Base-by-base conservation (phyloP, 2,797 vertebrate species). In the Pachyuromys duprasi region DNA sequence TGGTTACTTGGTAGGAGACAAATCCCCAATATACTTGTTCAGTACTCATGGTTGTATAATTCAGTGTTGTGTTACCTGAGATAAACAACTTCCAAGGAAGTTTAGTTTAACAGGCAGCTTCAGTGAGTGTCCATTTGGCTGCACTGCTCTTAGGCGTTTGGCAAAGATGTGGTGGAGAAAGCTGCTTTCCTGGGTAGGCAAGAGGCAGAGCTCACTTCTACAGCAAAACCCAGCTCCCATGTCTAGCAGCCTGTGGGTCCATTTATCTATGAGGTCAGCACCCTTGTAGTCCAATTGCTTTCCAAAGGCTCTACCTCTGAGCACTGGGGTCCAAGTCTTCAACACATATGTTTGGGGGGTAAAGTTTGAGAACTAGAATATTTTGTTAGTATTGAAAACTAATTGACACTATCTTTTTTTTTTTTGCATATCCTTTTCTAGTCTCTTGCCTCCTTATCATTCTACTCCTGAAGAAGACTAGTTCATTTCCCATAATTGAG, bases 1-100 rank as follows among this genome's bases (percentile, higher is more conserved):
- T 92, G 24, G 82, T 89, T 62, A 76, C 53, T 33, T 67, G n/a
- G 36, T 2, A 84, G 83, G 20, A 93, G 55, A 92, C 93, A 91
- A 96, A 14, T 22, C 49, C 53, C n/a, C 26, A 89, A 26, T 4
- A 26, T 6, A 28, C 62, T 74, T 88, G 90, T 63, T 79, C 42
- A 83, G 22, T 53, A 81, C 28, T 95, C 45, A 83, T 1, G 11
- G 72, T 86, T 96, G 24, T 72, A 14, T 70, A 86, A 42, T 28
- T 63, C 57, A 89, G 55, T 57, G 55, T 62, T 45, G 26, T 88
- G 36, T 62, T n/a, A 42, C 39, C 28, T 45, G 31, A 63, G 62
- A 67, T 26, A 84, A 78, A 78, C 28, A 89, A 79, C 15, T 67
- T 53, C 8, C 15, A 53, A 89, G 17, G 22, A 53, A 7, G 31